A percentile compares a stretch with the other conserved stretches of the same genome.
Evolutionary conservation across 1,140 invertebrate genomes (phyloP).

Genomic region (Drosophila kohkoa): DNA sequence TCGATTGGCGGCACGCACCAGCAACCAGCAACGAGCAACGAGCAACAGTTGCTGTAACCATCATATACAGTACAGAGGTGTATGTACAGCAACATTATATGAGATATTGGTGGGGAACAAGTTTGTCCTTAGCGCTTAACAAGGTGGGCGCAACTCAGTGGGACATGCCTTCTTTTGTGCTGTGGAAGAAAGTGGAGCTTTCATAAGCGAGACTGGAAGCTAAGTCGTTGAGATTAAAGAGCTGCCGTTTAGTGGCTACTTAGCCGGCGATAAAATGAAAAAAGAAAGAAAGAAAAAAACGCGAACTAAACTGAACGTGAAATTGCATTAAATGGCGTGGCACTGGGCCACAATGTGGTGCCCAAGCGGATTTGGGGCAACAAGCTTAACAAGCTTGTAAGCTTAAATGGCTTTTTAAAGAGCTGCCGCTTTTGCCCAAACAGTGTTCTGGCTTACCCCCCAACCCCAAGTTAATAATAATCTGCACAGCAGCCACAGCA

Average conservation of each 20-base stretch:
- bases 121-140: slow-evolving; percentile 75
- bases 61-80: too few species aligned
- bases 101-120: slow-evolving; percentile 18
- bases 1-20: slow-evolving; percentile 50
- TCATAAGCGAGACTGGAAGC: slow-evolving; percentile 29
- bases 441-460: neutral
- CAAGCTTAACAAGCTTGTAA: slow-evolving; percentile 83
- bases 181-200: slow-evolving; percentile 65
- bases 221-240: slow-evolving; percentile 80
- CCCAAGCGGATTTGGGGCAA: slow-evolving; percentile 70
- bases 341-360: slow-evolving; percentile 7
- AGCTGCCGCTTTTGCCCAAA: slow-evolving; percentile 54
- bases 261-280: slow-evolving; percentile 68
- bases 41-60: too few species aligned
- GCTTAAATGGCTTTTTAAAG: slow-evolving; percentile 80
- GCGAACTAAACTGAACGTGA: slow-evolving; percentile 62
- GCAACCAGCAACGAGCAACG: neutral
- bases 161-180: slow-evolving; percentile 14
- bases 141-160: slow-evolving; percentile 69
- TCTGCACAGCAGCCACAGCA: slow-evolving; percentile 53
- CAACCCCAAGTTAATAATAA: slow-evolving; percentile 62
- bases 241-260: slow-evolving; percentile 83
- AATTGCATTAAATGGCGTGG: slow-evolving; percentile 75
- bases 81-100: neutral
- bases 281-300: neutral